Base-by-base conservation (phyloP, 2,888 invertebrate species). In the Athalia circularis region DNA sequence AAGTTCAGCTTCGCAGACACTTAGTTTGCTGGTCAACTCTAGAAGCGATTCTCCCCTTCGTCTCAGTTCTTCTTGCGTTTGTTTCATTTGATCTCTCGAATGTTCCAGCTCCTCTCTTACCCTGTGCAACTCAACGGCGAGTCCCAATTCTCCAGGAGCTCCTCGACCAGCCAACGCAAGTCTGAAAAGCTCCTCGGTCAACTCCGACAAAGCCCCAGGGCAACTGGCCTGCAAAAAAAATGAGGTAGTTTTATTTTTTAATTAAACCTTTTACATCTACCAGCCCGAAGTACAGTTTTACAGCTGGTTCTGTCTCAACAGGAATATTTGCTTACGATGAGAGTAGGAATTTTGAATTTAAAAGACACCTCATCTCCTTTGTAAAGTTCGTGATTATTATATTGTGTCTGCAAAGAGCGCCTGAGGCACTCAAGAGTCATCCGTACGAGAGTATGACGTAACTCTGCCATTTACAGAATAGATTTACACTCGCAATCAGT, bases 31-130 rank as follows among this genome's bases (percentile, higher is more conserved):
- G 82, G 95, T 95, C 80, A 96, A 92, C 83, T 96, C 95, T 87
- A 95, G 94, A 77, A 97, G 94, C 76, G 95, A 92, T 80, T 96
- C 96, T 79, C 95, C 94, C 86, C 96, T 94, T 87, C 95, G 94
- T 84, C 95, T 95, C 68, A 97, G 93, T 91, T 97, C 96, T 45
- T 96, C 93, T 86, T 95, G 96, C 77, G 95, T 92, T 82, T 96
- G 95, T 80, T 95, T 92, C 6, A 96, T 93, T 76, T 95, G 94
- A 45, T 95, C 93, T 79, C 95, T 94, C 13, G 95, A 94, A 82
- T 95, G 94, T 70, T 96, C 96, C 76, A 96, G 92, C 84, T 96
- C 94, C 87, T 96, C 95, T 72, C 95, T 92, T 57, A 96, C 93
- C 81, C 95, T 92, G 52, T 95, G 95, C 0, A 95, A 94, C 86